Percentiles rank a stretch among this genome's conserved stretches.
Evolutionary conservation across 2,113 vertebrate genomes (phyloP).

Genomic region (Numida meleagris): DNA sequence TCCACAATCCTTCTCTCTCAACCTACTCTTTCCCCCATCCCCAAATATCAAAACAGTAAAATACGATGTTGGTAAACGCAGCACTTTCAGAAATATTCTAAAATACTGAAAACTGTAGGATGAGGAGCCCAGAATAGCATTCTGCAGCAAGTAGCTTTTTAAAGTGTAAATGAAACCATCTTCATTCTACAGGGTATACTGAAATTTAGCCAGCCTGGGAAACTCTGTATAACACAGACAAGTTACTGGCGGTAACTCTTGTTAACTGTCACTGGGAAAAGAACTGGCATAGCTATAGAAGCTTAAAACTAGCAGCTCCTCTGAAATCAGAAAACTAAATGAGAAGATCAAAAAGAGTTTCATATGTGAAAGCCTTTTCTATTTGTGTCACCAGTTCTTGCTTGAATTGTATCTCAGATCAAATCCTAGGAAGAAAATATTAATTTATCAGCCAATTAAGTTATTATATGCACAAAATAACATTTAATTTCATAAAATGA

Average conservation of each 20-base stretch:
- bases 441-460: conserved; percentile 3
- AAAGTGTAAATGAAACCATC: background rate
- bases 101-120: background rate
- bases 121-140: background rate
- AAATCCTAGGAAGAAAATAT: background rate
- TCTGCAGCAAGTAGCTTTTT: background rate
- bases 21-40: background rate
- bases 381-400: background rate
- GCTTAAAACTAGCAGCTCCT: background rate
- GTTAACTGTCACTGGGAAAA: background rate
- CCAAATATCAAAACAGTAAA: background rate
- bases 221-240: background rate
- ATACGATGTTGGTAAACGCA: background rate
- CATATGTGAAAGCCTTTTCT: background rate
- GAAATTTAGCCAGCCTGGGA: background rate
- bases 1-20: background rate
- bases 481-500: background rate
- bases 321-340: background rate
- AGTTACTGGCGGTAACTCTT: background rate
- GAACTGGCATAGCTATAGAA: background rate
- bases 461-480: conserved; percentile 12
- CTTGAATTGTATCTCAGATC: background rate
- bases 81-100: background rate
- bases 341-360: background rate
- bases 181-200: background rate